Conservation (phyloP, 1,140 invertebrate genomes). For the Physella acuta region DNA sequence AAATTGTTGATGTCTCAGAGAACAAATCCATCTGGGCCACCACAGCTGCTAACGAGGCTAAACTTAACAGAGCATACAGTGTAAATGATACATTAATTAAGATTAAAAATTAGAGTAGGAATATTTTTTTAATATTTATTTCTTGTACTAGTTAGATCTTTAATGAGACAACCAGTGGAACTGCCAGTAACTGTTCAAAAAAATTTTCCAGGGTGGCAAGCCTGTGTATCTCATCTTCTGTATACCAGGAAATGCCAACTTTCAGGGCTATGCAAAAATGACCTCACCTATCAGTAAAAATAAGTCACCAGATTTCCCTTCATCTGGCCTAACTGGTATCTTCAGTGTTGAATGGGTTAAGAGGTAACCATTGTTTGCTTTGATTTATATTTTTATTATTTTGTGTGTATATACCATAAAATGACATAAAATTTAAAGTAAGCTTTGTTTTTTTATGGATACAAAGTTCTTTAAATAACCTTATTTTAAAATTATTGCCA, state of each 20-base stretch:
- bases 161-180: not conserved
- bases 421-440: not conserved
- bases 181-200: not conserved
- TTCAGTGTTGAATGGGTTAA: slow-evolving; percentile 64
- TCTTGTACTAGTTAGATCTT: not conserved
- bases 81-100: slow-evolving; percentile 42
- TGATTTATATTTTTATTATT: too few relatives aligned
- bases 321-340: slow-evolving; percentile 49
- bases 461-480: not conserved
- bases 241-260: slow-evolving; percentile 64
- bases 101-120: not conserved
- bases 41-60: slow-evolving; percentile 59
- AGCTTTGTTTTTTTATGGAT: not conserved
- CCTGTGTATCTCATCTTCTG: slow-evolving; percentile 63
- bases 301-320: slow-evolving; percentile 56
- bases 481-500: not conserved
- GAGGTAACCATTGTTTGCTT: slow-evolving; percentile 42
- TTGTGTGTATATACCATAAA: too few relatives aligned
- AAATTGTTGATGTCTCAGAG: slow-evolving; percentile 61
- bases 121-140: not conserved
- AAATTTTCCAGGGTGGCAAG: slow-evolving; percentile 58
- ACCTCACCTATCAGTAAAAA: slow-evolving; percentile 53
- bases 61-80: slow-evolving; percentile 60
- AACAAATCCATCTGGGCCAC: slow-evolving; percentile 62
- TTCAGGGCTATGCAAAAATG: slow-evolving; percentile 64